Percentiles rank a stretch among this genome's conserved stretches.
Conservation (phyloP, 2,888 invertebrate species). For the Stenchaetothrips biformis region DNA sequence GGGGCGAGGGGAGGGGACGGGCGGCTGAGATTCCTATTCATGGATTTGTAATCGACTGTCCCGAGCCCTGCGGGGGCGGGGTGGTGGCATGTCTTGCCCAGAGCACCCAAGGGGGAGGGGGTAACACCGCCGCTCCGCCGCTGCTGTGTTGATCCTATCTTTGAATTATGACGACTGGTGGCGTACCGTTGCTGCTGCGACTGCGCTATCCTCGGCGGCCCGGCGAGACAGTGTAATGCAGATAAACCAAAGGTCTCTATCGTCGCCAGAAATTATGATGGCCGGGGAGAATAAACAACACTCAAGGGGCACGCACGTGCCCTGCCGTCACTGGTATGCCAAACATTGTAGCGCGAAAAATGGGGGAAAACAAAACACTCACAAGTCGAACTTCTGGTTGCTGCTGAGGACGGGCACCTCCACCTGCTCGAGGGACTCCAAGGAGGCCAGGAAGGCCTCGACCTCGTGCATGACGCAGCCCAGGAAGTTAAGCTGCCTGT, state of each 20-base stretch:
- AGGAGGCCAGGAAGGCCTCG: neutral
- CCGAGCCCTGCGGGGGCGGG: neutral
- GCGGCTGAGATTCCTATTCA: neutral
- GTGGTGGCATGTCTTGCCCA: too few relatives aligned
- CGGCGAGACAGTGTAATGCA: too few relatives aligned
- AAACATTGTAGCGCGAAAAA: neutral
- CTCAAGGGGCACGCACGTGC: too few relatives aligned
- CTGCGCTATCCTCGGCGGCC: neutral
- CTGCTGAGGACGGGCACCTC: neutral
- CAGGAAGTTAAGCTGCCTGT: neutral
- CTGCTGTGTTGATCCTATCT: slow-evolving; percentile 10
- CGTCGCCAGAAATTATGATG: too few relatives aligned
- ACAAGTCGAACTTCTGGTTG: slow-evolving; percentile 16
- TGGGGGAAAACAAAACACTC: neutral
- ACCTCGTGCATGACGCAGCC: neutral
- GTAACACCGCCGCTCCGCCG: neutral
- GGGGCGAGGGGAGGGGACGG: neutral
- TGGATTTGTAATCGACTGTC: slow-evolving; percentile 24
- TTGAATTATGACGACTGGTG: slow-evolving; percentile 19
- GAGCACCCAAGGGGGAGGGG: neutral
- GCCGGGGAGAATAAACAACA: too few relatives aligned
- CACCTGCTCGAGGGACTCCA: slow-evolving; percentile 6
- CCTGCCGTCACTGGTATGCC: too few relatives aligned
- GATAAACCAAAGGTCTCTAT: too few relatives aligned
- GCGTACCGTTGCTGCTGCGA: neutral